Conservation (phyloP, 2,113 vertebrate genomes). For the Podarcis muralis region DNA sequence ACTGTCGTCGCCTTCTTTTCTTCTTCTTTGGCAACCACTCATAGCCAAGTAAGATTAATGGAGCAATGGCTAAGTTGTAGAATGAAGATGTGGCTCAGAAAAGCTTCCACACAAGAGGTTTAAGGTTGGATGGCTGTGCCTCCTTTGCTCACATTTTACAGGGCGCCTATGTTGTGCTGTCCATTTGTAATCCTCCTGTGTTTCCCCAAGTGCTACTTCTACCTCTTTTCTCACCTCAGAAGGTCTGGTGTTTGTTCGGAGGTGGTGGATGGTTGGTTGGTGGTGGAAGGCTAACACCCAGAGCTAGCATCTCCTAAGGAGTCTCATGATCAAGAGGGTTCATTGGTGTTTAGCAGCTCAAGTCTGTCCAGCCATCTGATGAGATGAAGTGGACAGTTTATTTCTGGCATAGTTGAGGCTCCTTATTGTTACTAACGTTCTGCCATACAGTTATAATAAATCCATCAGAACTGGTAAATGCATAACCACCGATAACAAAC, state of each 20-base stretch:
- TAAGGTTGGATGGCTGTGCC: background rate
- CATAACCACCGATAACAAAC: background rate
- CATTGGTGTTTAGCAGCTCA: background rate
- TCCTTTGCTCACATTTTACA: background rate
- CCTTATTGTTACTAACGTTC: too few relatives aligned
- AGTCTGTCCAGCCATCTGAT: background rate
- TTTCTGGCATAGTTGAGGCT: background rate
- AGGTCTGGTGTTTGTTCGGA: background rate
- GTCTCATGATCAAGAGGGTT: background rate
- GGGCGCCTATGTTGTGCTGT: background rate
- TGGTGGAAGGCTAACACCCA: background rate
- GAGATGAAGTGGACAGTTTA: background rate
- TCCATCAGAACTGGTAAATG: background rate
- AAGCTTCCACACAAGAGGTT: background rate
- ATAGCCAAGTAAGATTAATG: too few relatives aligned
- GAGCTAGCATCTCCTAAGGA: background rate
- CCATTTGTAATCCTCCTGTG: background rate
- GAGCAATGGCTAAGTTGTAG: background rate
- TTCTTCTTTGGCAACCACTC: too few relatives aligned
- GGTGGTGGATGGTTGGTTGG: too few relatives aligned
- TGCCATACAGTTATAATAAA: background rate
- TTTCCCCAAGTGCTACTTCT: background rate
- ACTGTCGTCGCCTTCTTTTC: background rate
- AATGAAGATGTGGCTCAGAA: background rate
- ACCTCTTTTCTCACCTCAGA: background rate